phyloP scores from a whole-genome alignment of 2,888 invertebrate genomes.

The Mesorhabditis sp. region DNA sequence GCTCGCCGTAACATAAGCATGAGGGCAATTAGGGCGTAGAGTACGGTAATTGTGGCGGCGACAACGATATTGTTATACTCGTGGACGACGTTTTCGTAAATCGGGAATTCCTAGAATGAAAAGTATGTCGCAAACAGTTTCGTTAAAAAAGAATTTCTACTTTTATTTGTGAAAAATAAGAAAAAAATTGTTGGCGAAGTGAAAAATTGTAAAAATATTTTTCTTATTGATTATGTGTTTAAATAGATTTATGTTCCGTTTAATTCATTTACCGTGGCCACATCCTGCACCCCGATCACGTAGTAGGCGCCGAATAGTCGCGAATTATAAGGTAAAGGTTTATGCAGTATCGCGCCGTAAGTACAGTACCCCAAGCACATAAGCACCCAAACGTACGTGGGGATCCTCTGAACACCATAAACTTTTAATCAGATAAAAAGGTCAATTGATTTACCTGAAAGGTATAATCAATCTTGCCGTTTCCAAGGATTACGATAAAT shows the following conservation, averaged over 20 bases:
- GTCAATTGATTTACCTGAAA: no score
- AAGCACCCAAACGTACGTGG: background rate
- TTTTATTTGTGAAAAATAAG: no score
- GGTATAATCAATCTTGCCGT: no score
- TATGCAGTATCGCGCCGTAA: background rate
- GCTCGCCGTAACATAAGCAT: background rate
- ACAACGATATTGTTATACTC: constrained; percentile 5
- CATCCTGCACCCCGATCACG: background rate
- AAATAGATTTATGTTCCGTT: background rate
- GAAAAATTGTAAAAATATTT: no score
- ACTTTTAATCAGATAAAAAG: no score
- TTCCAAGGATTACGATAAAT: no score
- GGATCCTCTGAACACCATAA: background rate
- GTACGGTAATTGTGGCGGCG: background rate
- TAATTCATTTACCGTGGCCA: background rate
- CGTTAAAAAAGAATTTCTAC: no score
- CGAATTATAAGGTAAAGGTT: constrained; percentile 4
- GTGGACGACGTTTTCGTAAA: background rate
- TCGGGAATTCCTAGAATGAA: background rate
- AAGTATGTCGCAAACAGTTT: no score
- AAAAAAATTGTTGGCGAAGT: no score
- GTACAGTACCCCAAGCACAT: background rate
- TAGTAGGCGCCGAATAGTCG: background rate
- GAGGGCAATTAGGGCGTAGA: background rate
- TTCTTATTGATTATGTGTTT: background rate